These are phyloP conservation scores for Eristalis arbustorum DNA, from an alignment of 2,888 invertebrate genomes.

Conservation along the genomic window DNA sequence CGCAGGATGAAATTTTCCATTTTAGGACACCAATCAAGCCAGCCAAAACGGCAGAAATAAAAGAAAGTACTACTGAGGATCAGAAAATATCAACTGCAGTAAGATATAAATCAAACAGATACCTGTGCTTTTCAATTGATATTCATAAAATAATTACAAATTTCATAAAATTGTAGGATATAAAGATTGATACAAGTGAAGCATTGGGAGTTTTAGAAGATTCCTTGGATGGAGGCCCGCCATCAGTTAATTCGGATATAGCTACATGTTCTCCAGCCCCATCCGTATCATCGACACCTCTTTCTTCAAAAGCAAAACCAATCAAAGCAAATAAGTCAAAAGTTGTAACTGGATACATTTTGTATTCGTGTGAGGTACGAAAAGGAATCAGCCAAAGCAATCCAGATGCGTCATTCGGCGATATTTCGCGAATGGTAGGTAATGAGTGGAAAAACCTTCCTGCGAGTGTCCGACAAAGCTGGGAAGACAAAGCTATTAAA, in stretches of 20 bases:
- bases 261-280: slow-evolving; percentile 82
- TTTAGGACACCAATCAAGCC: slow-evolving; percentile 86
- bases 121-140: neutral
- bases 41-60: slow-evolving; percentile 74
- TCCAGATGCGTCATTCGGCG: slow-evolving; percentile 96
- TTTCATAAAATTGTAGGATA: slow-evolving; percentile 70
- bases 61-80: slow-evolving; percentile 31
- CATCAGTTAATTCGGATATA: slow-evolving; percentile 90
- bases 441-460: slow-evolving; percentile 97
- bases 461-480: slow-evolving; percentile 92
- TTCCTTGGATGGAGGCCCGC: slow-evolving; percentile 89
- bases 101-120: neutral
- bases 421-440: slow-evolving; percentile 87
- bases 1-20: slow-evolving; percentile 95
- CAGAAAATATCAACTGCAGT: slow-evolving; percentile 22
- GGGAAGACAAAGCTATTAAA: slow-evolving; percentile 95
- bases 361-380: slow-evolving; percentile 97
- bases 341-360: slow-evolving; percentile 97
- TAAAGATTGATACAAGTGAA: slow-evolving; percentile 74
- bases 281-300: slow-evolving; percentile 80
- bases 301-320: slow-evolving; percentile 75
- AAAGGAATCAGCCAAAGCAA: slow-evolving; percentile 95
- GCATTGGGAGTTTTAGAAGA: slow-evolving; percentile 84
- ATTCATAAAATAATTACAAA: neutral
- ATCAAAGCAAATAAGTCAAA: slow-evolving; percentile 82